Base-by-base conservation (phyloP, 2,113 vertebrate genomes). In the Stegostoma tigrinum region DNA sequence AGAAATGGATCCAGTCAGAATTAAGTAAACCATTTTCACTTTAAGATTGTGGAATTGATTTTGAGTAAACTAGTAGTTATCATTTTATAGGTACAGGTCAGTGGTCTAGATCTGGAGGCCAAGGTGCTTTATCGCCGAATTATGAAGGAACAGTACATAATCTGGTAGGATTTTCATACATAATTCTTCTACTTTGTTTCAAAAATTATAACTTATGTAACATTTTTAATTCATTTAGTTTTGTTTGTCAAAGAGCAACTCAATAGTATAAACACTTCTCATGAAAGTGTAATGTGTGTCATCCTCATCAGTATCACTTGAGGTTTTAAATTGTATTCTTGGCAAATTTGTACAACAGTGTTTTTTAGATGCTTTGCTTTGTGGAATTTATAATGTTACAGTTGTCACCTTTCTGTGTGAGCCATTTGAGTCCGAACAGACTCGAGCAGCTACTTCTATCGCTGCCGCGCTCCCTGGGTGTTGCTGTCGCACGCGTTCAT, bases 141-240 rank as follows among this genome's bases (percentile, higher is more conserved):
- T 99, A 99, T 3, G 99, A 99, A 96, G 99, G 98, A 96, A 98
- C 98, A 96, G 98, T 99, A 95, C 99, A 99, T 85, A 96, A 98
- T 95, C 98, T 99, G 98, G 99, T 99, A 97, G 97, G 98, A 96
- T 5, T 17, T 0, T 0, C 78, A 78, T 78, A 80, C 14, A 64
- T 75, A 75, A 34, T 75, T 64, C 89, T 0, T 64, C 12, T 55
- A 61, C 6, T 64, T 91, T 64, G 15, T 4, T 91, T 91, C 38
- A 52, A 15, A 55, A 64, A 34, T 17, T 64, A 64, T 34, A 64
- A 55, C 61, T 52, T 90, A 52, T 5, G 19, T 27, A 70, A 42
- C 0, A 27, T 89, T 55, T 55, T 52, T 89, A 89, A 89, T 55
- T 89, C 86, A 30, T 45, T 89, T 55, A 48, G 12, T 1, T 64